These are phyloP conservation scores for Phyto melanocephala DNA, from an alignment of 2,888 invertebrate species.

Conservation along the genomic window DNA sequence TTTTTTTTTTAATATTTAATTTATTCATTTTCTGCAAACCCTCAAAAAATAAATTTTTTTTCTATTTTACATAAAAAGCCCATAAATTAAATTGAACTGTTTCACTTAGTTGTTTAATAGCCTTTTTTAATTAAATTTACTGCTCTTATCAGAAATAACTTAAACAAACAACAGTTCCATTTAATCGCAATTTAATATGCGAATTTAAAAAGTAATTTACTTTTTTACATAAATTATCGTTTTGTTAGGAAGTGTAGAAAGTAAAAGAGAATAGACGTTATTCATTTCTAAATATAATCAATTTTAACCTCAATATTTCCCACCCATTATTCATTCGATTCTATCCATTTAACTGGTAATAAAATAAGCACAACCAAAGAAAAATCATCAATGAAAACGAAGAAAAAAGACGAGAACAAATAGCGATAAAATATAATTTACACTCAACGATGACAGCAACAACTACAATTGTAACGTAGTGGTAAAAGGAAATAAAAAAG, in stretches of 20 bases:
- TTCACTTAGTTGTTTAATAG: neutral
- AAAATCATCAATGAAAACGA: slow-evolving; percentile 54
- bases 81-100: neutral
- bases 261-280: slow-evolving; percentile 20
- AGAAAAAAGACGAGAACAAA: slow-evolving; percentile 26
- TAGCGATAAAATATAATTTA: slow-evolving; percentile 58
- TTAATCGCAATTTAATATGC: slow-evolving; percentile 8
- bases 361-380: slow-evolving; percentile 70
- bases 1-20: too few species aligned
- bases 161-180: neutral
- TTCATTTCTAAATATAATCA: slow-evolving; percentile 53
- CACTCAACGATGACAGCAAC: slow-evolving; percentile 34
- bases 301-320: slow-evolving; percentile 59
- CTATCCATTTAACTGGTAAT: slow-evolving; percentile 73
- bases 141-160: neutral
- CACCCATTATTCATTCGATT: slow-evolving; percentile 67
- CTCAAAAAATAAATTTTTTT: too few species aligned
- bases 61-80: too few species aligned
- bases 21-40: too few species aligned
- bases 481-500: neutral
- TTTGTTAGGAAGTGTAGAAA: slow-evolving; percentile 24
- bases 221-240: slow-evolving; percentile 24
- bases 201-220: neutral
- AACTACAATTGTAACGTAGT: neutral
- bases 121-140: neutral